phyloP scores from a whole-genome alignment of 2,113 vertebrate genomes.

The Epinephelus fuscoguttatus region DNA sequence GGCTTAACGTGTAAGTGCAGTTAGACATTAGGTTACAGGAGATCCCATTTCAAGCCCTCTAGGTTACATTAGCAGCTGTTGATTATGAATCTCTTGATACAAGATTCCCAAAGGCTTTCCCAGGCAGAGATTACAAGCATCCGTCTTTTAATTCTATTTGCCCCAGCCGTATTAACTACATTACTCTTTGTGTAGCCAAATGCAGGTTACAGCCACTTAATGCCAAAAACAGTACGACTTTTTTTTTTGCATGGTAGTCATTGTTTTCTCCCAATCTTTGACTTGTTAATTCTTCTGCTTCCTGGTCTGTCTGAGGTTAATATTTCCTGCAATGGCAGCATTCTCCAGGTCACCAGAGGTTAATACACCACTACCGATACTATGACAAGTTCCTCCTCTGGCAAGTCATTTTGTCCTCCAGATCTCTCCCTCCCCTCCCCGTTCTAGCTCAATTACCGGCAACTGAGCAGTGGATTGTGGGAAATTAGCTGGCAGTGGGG shows the following conservation, averaged over 20 bases:
- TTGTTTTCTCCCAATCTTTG: conserved; percentile 40
- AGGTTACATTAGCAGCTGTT: conserved; percentile 42
- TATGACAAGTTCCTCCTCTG: conserved; percentile 56
- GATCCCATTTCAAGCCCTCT: conserved; percentile 46
- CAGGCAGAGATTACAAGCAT: conserved; percentile 70
- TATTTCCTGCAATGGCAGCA: conserved; percentile 40
- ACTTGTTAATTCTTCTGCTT: conserved; percentile 44
- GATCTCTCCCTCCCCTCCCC: conserved; percentile 35
- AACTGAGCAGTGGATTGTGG: conserved; percentile 63
- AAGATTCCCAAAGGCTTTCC: conserved; percentile 55
- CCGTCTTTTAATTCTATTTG: conserved; percentile 77
- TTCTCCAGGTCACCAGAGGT: conserved; percentile 54
- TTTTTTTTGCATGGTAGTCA: background rate
- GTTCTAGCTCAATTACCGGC: conserved; percentile 61
- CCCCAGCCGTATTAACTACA: conserved; percentile 71
- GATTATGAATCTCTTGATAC: conserved; percentile 53
- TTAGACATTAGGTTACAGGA: conserved; percentile 52
- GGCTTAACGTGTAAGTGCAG: conserved; percentile 52
- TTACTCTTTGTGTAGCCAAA: conserved; percentile 67
- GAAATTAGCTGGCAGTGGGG: conserved; percentile 66
- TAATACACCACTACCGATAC: conserved; percentile 63
- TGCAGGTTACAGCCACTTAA: conserved; percentile 61
- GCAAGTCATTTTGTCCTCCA: conserved; percentile 64
- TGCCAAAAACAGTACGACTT: conserved; percentile 20
- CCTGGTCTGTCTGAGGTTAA: conserved; percentile 15